Percentiles rank a stretch among this genome's conserved stretches.
Evolutionary conservation across 2,113 vertebrate species (phyloP).

Genomic region (Oncorhynchus mykiss): DNA sequence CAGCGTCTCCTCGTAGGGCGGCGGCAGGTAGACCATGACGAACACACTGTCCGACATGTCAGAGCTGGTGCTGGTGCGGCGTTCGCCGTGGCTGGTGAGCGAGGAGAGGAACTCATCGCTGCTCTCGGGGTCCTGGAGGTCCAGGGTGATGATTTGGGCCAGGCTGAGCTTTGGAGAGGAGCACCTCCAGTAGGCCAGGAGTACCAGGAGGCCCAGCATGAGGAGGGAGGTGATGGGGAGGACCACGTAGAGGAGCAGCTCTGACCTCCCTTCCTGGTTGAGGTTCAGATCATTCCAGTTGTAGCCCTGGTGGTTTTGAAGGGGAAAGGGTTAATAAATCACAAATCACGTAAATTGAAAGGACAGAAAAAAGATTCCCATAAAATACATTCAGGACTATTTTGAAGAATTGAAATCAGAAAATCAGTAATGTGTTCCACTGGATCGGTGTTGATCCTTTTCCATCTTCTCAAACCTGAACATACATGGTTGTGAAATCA

Average conservation of each 20-base stretch:
- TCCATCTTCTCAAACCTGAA: no score
- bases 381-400: no score
- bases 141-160: slow-evolving; percentile 78
- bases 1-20: slow-evolving; percentile 86
- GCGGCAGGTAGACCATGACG: slow-evolving; percentile 76
- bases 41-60: slow-evolving; percentile 71
- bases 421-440: no score
- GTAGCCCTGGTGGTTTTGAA: slow-evolving; percentile 66
- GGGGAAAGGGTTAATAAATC: no score
- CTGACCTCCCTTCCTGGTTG: slow-evolving; percentile 65
- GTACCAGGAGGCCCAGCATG: slow-evolving; percentile 77
- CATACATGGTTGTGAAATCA: no score
- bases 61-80: slow-evolving; percentile 69
- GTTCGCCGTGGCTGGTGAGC: slow-evolving; percentile 57
- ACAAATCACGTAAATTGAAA: no score
- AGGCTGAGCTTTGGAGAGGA: slow-evolving; percentile 59
- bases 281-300: slow-evolving; percentile 69
- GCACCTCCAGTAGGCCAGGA: slow-evolving; percentile 76
- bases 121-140: slow-evolving; percentile 67
- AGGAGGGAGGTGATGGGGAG: slow-evolving; percentile 78
- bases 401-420: no score
- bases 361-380: no score
- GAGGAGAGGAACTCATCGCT: slow-evolving; percentile 65
- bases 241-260: slow-evolving; percentile 81
- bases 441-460: no score